Conservation (phyloP, 2,888 invertebrate species). For the Tipula confusa region DNA sequence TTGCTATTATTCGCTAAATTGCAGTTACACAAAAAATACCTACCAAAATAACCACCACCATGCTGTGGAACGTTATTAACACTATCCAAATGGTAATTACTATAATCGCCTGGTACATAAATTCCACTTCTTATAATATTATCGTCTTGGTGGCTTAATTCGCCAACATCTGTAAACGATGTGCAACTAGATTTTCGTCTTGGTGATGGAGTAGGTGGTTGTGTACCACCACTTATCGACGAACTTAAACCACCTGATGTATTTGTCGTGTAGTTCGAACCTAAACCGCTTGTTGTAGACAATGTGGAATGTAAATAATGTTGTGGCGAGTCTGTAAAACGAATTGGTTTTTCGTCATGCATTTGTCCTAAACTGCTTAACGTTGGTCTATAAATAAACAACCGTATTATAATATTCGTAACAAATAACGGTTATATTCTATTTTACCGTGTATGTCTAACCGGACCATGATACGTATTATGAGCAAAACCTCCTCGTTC, state of each 20-base stretch:
- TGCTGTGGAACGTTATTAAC: constrained; percentile 28
- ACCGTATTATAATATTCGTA: not conserved
- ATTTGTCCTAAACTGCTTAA: constrained; percentile 32
- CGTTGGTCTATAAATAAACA: constrained; percentile 36
- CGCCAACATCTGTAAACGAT: constrained; percentile 60
- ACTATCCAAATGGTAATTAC: not conserved
- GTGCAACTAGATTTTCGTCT: constrained; percentile 68
- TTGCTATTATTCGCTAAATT: not conserved
- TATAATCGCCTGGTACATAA: constrained; percentile 44
- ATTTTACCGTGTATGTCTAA: constrained; percentile 61
- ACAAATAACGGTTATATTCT: not conserved
- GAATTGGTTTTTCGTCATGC: constrained; percentile 58
- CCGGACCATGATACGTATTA: constrained; percentile 87
- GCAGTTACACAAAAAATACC: constrained; percentile 29
- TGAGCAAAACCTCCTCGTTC: constrained; percentile 61
- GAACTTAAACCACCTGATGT: constrained; percentile 43
- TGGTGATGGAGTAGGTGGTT: constrained; percentile 63
- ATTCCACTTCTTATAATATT: constrained; percentile 34
- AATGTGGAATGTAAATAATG: constrained; percentile 58
- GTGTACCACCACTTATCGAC: constrained; percentile 44
- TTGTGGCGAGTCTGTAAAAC: constrained; percentile 72
- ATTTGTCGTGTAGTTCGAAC: constrained; percentile 52
- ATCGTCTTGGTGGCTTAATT: constrained; percentile 33
- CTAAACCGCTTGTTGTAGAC: constrained; percentile 54
- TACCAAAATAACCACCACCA: constrained; percentile 48